Evolutionary conservation across 2,113 vertebrate genomes (phyloP), one percentile per base, ranked within the genome.

Genomic region (Ceratotherium simum): DNA sequence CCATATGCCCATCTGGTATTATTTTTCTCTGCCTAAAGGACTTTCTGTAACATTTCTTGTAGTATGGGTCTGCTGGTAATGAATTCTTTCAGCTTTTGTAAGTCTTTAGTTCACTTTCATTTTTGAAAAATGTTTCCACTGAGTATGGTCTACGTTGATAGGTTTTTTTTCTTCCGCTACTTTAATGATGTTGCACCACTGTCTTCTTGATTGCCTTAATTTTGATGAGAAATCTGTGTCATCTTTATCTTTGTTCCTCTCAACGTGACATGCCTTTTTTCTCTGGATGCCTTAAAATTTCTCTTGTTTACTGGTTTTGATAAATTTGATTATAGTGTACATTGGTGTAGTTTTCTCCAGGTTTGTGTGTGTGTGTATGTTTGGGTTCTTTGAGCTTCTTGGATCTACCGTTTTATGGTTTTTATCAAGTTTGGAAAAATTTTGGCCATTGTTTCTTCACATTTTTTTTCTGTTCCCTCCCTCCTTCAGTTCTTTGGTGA

Each of bases 361-460:
- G 48, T 11, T 48, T 3, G 21, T 25, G 18, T 56, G 64, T 33
- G 62, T 31, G 29, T 33, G 14, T 7, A 29, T 92, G 39, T n/a
- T 83, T 65, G 80, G 46, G 18, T 36, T 75, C 8, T 84, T 54
- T 51, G 39, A 85, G 48, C n/a, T 65, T 78, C 13, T 56, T 56
- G 46, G 29, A 36, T 76, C 27, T 78, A 25, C 56, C n/a, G 8
- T 29, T 60, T 81, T 81, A 80, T 7, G 8, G 64, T 56, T 80
- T 69, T 91, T 31, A 64, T 31, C 6, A 64, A 64, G 25, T 82
- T 83, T 62, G 64, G 75, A 91, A 76, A 80, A 21, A 16, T 36
- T 54, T 87, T 97, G 69, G 25, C 48, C 42, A 14, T 76, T 81
- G 17, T 93, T 82, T 91, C 60, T 88, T 88, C 36, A 58, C 20